Evolutionary conservation across 2,888 invertebrate species (phyloP), one percentile per base, ranked within the genome.

Genomic region (Timema cristinae): DNA sequence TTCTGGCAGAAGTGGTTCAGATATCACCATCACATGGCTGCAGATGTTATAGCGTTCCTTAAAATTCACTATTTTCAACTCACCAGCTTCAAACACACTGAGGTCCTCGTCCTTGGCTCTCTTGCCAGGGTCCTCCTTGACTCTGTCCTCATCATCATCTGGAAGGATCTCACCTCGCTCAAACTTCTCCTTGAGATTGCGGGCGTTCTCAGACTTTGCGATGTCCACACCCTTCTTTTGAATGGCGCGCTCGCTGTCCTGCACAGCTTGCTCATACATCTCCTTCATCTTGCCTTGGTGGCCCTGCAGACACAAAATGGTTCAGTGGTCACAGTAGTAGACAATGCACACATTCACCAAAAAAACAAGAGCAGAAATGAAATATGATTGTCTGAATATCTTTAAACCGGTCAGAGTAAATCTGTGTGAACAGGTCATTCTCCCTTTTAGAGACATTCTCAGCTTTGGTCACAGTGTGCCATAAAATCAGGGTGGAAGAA

Each of bases 281-380:
- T 95, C 95, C 80, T 95, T 95, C 83, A 95, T 92, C 79, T 93
- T 93, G 0, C 90, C 93, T 83, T 94, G 94, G 80, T 94, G 94
- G 11, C 94, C 94, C 91, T 91, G 82, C 15, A 84, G 84, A 68
- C 78, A 79, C 48, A 68, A 16, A 4, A 32, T 1, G 32, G 32
- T 32, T 32, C 32, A 32, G 32, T 32, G 32, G 32, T 32, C 32
- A 32, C 32, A 32, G 32, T 32, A 32, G 2, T 32, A 32, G 2
- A 32, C 32, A 32, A 32, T 4, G 32, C 32, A 32, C 32, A 32
- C 32, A 4, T 32, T 32, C 32, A 32, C 32, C 32, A 32, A 32
- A 32, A 32, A 32, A 32, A 32, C 32, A 32, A 32, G 32, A 32
- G 32, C 32, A 32, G 32, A 32, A 32, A 2, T 32, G 2, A 32